phyloP scores from a whole-genome alignment of 2,888 invertebrate genomes.

The Nematopogon swammerdamellus region DNA sequence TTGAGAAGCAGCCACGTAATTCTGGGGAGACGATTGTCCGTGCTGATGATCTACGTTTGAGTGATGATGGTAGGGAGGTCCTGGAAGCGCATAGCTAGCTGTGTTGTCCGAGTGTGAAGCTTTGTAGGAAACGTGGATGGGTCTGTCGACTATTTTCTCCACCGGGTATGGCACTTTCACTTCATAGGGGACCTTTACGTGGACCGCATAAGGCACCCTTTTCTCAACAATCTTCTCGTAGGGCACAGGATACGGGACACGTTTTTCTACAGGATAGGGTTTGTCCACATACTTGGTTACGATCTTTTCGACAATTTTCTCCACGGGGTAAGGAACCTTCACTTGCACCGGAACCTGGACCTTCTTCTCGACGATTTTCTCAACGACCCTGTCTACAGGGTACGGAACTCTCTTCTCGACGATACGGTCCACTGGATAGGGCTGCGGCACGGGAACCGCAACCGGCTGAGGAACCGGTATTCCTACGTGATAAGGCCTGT shows the following conservation, averaged over 20 bases:
- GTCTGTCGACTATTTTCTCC: constrained; percentile 42
- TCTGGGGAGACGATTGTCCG: neutral
- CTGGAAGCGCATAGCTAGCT: neutral
- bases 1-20: neutral
- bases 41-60: neutral
- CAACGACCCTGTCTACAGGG: constrained; percentile 44
- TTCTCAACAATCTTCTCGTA: constrained; percentile 47
- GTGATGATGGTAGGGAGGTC: neutral
- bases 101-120: neutral
- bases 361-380: constrained; percentile 58
- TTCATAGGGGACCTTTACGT: constrained; percentile 15
- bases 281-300: constrained; percentile 41
- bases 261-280: constrained; percentile 53
- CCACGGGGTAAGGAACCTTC: constrained; percentile 40
- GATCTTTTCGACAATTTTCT: constrained; percentile 48
- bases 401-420: constrained; percentile 48
- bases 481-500: constrained; percentile 38
- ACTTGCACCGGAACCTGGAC: constrained; percentile 48
- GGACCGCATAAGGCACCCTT: constrained; percentile 40
- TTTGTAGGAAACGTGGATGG: constrained; percentile 19
- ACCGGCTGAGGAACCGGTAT: constrained; percentile 39
- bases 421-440: constrained; percentile 50
- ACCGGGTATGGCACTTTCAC: constrained; percentile 17
- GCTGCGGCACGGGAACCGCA: constrained; percentile 33
- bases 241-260: constrained; percentile 44